These are phyloP conservation scores for Picathartes gymnocephalus DNA, from an alignment of 2,113 vertebrate genomes.

Conservation along the genomic window DNA sequence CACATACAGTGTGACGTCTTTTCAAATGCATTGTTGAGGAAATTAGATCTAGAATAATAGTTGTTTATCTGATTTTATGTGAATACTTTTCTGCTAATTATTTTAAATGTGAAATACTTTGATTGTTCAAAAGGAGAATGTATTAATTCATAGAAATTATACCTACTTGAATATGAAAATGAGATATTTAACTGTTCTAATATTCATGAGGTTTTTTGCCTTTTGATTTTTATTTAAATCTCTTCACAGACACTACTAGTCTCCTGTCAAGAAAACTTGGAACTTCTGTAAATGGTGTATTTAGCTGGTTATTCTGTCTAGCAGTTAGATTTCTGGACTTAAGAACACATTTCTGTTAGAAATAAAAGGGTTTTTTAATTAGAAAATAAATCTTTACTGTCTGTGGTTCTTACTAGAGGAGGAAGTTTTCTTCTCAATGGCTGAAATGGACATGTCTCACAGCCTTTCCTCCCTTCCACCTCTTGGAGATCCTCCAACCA, in stretches of 20 bases:
- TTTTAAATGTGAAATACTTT: not conserved
- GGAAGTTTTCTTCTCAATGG: constrained; percentile 99
- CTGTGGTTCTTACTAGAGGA: constrained; percentile 74
- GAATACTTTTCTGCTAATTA: not conserved
- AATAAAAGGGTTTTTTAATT: not conserved
- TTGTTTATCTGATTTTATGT: not conserved
- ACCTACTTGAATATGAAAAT: not conserved
- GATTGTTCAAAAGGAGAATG: not conserved
- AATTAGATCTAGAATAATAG: not conserved
- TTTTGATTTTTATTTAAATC: not conserved
- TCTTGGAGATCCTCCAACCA: constrained; percentile 91
- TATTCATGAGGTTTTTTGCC: not conserved
- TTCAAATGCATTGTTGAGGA: not conserved
- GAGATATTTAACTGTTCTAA: not conserved
- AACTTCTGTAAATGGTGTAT: not conserved
- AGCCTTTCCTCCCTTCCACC: constrained; percentile 95
- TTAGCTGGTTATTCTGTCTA: not conserved
- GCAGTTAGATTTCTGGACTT: not conserved
- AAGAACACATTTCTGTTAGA: not conserved
- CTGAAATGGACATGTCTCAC: constrained; percentile 98
- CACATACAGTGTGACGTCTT: not conserved
- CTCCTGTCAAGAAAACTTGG: not conserved
- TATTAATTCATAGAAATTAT: not conserved
- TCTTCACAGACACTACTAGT: not conserved
- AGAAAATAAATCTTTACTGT: not conserved